Base-by-base conservation (phyloP, 1,140 invertebrate species). In the Drosophila pachea region DNA sequence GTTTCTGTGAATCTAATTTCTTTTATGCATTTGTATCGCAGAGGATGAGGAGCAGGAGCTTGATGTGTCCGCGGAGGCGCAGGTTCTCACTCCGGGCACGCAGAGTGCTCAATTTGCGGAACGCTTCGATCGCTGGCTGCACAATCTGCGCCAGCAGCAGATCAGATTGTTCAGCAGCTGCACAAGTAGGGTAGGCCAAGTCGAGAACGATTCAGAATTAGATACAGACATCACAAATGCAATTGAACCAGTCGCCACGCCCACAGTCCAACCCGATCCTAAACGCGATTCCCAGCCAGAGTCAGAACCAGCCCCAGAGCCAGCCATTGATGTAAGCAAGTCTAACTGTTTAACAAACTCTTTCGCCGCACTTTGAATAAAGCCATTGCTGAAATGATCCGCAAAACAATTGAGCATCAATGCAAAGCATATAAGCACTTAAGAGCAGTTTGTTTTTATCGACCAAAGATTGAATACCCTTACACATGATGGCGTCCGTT, bases 71-170 rank as follows among this genome's bases (percentile, higher is more conserved):
- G 73, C 64, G 65, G 79, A 83, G 62, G 59, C 76, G 0, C 65
- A 69, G 48, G 59, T 54, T 50, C 62, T 79, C 47, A 84, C 68
- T 42, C 79, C 79, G 42, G 65, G 59, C 60, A 73, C 79, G 9
- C 75, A 78, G 55, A 62, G 79, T 29, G 73, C 74, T 49, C 79
- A 73, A 38, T 84, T 83, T 42, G 59, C 73, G 62, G 79, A 73
- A 48, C 79, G 79, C 47, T 79, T 83, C 63, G 81, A 83, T 76
- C 73, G 69, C 52, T 83, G 79, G 79, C 73, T 83, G 60, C 79
- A 83, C 7, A 86, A 79, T 38, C 76, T 83, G 65, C 75, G 78
- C 14, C 78, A 84, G 61, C 75, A 82, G 47, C 78, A 84, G 47
- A 68, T 73, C 7, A 61, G 79, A 29, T 49, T 82, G 50, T 83